Conservation (phyloP, 1,140 invertebrate genomes). For the Drosophila arawakana region DNA sequence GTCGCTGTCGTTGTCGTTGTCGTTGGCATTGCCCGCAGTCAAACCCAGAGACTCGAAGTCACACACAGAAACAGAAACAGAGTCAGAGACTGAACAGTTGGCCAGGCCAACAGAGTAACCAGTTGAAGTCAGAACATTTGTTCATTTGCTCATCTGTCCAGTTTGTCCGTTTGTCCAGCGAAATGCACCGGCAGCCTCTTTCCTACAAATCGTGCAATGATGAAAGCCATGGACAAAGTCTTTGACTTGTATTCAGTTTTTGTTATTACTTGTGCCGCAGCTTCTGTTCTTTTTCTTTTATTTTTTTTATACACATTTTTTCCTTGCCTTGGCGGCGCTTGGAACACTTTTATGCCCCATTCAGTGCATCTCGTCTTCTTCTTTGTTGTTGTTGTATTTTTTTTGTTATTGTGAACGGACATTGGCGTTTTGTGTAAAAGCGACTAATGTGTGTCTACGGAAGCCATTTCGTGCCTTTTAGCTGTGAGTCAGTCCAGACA, state of each 20-base stretch:
- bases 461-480: conserved; percentile 82
- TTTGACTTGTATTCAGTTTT: conserved; percentile 82
- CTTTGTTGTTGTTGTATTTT: conserved; percentile 16
- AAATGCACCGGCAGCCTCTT: conserved; percentile 28
- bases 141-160: conserved; percentile 9
- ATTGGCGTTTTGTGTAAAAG: conserved; percentile 73
- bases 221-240: conserved; percentile 81
- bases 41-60: conserved; percentile 29
- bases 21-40: conserved; percentile 33
- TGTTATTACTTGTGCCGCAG: conserved; percentile 62
- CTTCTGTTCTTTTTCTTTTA: conserved; percentile 51
- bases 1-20: conserved; percentile 46
- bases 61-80: conserved; percentile 32
- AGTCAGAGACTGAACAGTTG: conserved; percentile 28
- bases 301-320: conserved; percentile 13
- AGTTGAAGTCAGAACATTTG: conserved; percentile 23
- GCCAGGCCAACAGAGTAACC: conserved; percentile 19
- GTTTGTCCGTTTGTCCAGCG: conserved; percentile 39
- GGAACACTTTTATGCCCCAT: conserved; percentile 54
- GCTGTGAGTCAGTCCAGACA: conserved; percentile 36
- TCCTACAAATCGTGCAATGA: conserved; percentile 77
- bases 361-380: conserved; percentile 39
- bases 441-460: conserved; percentile 83
- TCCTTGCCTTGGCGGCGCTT: conserved; percentile 30
- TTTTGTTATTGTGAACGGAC: conserved; percentile 17